Percentiles rank a stretch among this genome's conserved stretches.
phyloP scores from a whole-genome alignment of 2,888 invertebrate genomes.

The Drosophila anceps region DNA sequence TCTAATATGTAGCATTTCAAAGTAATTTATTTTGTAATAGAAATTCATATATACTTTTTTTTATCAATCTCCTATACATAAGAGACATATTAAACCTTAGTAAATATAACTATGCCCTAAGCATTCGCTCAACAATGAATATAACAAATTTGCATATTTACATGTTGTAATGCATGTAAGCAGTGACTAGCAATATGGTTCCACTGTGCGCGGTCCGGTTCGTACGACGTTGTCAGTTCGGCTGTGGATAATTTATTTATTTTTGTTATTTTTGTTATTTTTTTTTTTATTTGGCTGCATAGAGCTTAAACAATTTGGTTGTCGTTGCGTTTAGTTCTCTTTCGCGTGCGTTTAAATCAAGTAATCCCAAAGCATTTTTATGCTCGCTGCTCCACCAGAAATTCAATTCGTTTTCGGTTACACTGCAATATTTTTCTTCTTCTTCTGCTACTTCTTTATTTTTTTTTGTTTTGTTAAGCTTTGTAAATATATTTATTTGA shows the following conservation, averaged over 20 bases:
- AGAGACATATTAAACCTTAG: too few relatives aligned
- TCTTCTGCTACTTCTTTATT: neutral
- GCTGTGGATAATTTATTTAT: constrained; percentile 21
- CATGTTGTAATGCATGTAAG: neutral
- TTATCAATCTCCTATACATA: too few relatives aligned
- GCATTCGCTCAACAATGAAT: too few relatives aligned
- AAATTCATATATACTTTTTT: too few relatives aligned
- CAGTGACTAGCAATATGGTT: neutral
- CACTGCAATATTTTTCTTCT: constrained; percentile 1
- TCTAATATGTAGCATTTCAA: too few relatives aligned
- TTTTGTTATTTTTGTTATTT: constrained; percentile 26
- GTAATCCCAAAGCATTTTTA: constrained; percentile 50
- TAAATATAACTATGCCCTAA: too few relatives aligned
- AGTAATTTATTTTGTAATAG: too few relatives aligned
- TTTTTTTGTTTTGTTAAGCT: constrained; percentile 11
- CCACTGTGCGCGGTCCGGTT: constrained; percentile 41
- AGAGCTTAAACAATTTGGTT: constrained; percentile 59
- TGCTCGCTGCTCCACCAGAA: constrained; percentile 17
- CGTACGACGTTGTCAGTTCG: constrained; percentile 32
- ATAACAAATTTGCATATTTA: neutral
- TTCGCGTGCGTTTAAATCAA: constrained; percentile 67
- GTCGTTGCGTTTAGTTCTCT: constrained; percentile 67
- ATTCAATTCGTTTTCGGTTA: constrained; percentile 19
- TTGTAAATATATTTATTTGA: constrained; percentile 12
- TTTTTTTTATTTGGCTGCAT: constrained; percentile 52